Percentiles rank a stretch among this genome's conserved stretches.
Evolutionary conservation across 2,797 vertebrate genomes (phyloP).

Genomic region (Oreochromis grahami): DNA sequence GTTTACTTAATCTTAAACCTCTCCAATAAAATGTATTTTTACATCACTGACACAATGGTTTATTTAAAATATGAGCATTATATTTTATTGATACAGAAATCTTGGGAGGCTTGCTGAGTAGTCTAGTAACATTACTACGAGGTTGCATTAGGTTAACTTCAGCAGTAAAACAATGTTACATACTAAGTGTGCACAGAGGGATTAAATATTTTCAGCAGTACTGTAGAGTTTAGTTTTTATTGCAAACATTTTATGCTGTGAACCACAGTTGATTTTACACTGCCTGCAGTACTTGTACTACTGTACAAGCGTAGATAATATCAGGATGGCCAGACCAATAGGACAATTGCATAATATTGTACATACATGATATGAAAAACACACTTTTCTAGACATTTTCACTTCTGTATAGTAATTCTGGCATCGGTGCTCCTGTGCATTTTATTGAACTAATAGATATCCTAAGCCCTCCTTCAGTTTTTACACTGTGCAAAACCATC

Average conservation of each 20-base stretch:
- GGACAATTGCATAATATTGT: rapidly evolving
- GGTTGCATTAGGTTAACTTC: background rate
- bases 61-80: background rate
- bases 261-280: background rate
- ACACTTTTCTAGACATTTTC: background rate
- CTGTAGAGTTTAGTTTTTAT: background rate
- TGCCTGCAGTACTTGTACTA: background rate
- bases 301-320: too few relatives aligned
- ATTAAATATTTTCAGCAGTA: background rate
- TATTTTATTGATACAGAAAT: background rate
- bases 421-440: background rate
- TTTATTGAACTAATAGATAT: background rate
- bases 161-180: background rate
- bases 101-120: background rate
- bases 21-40: background rate
- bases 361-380: background rate
- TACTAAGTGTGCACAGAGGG: background rate
- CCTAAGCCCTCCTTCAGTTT: background rate
- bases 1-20: background rate
- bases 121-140: background rate
- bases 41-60: background rate
- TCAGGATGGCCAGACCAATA: background rate
- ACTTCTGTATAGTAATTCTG: background rate
- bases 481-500: background rate
- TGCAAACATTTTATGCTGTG: background rate